Percentiles rank a stretch among this genome's conserved stretches.
These are phyloP conservation scores for Carassius carassius DNA, from an alignment of 2,113 vertebrate species.

Conservation along the genomic window DNA sequence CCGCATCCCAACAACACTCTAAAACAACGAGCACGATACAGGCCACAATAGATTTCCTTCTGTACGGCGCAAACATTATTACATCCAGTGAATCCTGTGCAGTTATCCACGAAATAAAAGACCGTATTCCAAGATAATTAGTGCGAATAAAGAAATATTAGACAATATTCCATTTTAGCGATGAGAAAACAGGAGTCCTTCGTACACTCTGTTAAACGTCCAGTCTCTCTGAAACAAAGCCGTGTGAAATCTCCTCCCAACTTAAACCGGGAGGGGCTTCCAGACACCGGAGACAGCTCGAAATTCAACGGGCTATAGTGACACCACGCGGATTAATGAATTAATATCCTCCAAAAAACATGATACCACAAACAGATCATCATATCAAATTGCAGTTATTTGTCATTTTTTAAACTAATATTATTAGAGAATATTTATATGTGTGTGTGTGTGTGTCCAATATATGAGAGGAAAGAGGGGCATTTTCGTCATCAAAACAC, in stretches of 20 bases:
- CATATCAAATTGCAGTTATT: background rate
- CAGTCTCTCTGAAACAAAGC: slow-evolving; percentile 58
- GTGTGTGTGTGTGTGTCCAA: too few relatives aligned
- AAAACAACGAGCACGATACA: background rate
- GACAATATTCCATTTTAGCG: background rate
- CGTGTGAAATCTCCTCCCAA: slow-evolving; percentile 20
- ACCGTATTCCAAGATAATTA: background rate
- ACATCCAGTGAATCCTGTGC: background rate
- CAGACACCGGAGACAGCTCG: background rate
- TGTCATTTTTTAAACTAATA: background rate
- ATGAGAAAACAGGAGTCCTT: background rate
- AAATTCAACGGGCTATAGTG: slow-evolving; percentile 66
- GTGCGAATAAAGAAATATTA: background rate
- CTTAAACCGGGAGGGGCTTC: slow-evolving; percentile 66
- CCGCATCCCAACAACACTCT: background rate
- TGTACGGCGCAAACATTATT: slow-evolving; percentile 54
- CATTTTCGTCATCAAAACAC: too few relatives aligned
- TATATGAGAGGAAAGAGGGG: too few relatives aligned
- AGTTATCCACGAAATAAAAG: slow-evolving; percentile 14
- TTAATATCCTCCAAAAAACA: background rate
- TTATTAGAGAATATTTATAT: too few relatives aligned
- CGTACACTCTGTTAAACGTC: background rate
- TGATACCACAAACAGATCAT: background rate
- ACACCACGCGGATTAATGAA: slow-evolving; percentile 58
- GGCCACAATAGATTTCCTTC: slow-evolving; percentile 10